Evolutionary conservation across 2,888 invertebrate genomes (phyloP).

Genomic region (Idaea aversata): DNA sequence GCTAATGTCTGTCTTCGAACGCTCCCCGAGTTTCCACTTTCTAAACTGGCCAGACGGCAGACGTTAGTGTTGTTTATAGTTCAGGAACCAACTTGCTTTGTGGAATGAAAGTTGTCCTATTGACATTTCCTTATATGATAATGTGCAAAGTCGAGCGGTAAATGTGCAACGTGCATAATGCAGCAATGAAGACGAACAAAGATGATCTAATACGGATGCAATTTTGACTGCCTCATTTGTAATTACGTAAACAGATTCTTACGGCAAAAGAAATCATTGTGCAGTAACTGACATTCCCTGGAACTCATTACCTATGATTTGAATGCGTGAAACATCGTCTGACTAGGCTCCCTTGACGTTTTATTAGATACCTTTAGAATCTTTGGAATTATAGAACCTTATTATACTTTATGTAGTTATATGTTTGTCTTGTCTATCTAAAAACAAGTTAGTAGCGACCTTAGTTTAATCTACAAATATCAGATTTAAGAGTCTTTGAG

Average conservation of each 20-base stretch:
- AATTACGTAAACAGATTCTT: not conserved
- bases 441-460: too few relatives aligned
- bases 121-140: slow-evolving; percentile 60
- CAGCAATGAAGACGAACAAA: not conserved
- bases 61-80: slow-evolving; percentile 60
- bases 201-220: slow-evolving; percentile 14
- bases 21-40: slow-evolving; percentile 73
- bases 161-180: slow-evolving; percentile 4
- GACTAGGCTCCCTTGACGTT: too few relatives aligned
- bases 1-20: slow-evolving; percentile 60
- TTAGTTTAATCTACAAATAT: not conserved
- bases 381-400: too few relatives aligned
- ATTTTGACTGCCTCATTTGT: slow-evolving; percentile 13
- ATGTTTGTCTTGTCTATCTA: too few relatives aligned
- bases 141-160: not conserved
- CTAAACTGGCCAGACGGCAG: slow-evolving; percentile 64
- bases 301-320: not conserved
- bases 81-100: slow-evolving; percentile 63
- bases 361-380: too few relatives aligned
- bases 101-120: slow-evolving; percentile 66
- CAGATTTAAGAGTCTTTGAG: not conserved
- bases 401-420: too few relatives aligned
- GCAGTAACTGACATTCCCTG: not conserved
- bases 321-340: too few relatives aligned
- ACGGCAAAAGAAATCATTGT: not conserved